Percentiles rank a stretch among this genome's conserved stretches.
phyloP scores from a whole-genome alignment of 2,797 vertebrate species.

The Catostomus latipinnis region DNA sequence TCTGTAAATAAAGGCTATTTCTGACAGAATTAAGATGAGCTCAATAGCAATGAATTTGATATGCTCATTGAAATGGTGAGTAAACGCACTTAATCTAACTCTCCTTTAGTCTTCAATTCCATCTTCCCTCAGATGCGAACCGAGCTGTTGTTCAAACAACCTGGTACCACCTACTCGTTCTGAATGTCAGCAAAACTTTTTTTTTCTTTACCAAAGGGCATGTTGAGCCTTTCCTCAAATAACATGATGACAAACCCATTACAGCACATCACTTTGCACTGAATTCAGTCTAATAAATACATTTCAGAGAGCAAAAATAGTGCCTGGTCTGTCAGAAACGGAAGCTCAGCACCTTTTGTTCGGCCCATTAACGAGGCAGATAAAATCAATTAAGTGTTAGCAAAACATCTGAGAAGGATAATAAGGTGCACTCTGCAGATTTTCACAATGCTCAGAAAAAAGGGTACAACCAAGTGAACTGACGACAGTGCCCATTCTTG shows the following conservation, averaged over 20 bases:
- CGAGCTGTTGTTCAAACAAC: constrained; percentile 12
- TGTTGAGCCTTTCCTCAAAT: neutral
- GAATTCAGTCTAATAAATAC: constrained; percentile 13
- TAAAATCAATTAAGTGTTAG: constrained; percentile 27
- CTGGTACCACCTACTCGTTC: constrained; percentile 7
- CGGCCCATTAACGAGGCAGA: constrained; percentile 10
- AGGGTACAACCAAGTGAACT: neutral
- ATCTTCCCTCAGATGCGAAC: neutral
- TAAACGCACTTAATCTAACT: constrained; percentile 1
- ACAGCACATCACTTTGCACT: neutral
- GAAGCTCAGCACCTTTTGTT: constrained; percentile 14
- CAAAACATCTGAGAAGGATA: constrained; percentile 24
- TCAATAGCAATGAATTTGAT: constrained; percentile 12
- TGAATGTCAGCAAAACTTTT: constrained; percentile 8
- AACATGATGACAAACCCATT: constrained; percentile 7
- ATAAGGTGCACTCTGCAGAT: constrained; percentile 6
- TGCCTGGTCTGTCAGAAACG: constrained; percentile 7
- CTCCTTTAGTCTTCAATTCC: no score
- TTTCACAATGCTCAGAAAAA: neutral
- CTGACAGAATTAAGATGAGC: neutral
- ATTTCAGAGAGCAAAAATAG: constrained; percentile 18
- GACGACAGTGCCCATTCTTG: constrained; percentile 10
- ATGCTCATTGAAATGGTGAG: constrained; percentile 11
- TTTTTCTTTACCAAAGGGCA: neutral
- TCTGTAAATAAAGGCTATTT: neutral